phyloP scores from a whole-genome alignment of 1,140 invertebrate genomes.

The roundworm (Caenorhabditis elegans) region DNA sequence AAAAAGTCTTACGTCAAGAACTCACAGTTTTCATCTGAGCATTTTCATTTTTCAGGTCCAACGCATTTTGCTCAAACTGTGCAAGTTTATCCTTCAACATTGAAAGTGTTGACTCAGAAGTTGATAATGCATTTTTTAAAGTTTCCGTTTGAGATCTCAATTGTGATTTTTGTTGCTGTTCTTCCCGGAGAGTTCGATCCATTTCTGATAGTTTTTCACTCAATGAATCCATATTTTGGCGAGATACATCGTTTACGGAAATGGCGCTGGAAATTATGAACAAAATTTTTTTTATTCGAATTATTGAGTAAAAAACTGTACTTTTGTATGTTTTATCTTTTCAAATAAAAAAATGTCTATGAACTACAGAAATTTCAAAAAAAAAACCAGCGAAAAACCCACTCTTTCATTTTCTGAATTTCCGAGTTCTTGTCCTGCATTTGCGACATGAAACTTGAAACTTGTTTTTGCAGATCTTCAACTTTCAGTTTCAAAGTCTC shows the following conservation, averaged over 20 bases:
- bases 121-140: neutral
- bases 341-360: too few relatives aligned
- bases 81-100: neutral
- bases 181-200: neutral
- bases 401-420: constrained; percentile 26
- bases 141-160: neutral
- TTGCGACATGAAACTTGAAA: neutral
- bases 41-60: constrained; percentile 2
- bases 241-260: neutral
- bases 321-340: too few relatives aligned
- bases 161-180: constrained; percentile 4
- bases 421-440: neutral
- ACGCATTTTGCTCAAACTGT: neutral
- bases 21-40: neutral
- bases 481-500: constrained; percentile 11
- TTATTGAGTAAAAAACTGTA: neutral
- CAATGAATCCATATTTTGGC: neutral
- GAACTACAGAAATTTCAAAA: neutral
- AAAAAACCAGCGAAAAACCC: neutral
- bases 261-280: neutral
- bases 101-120: neutral
- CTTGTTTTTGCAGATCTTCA: constrained; percentile 28
- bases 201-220: constrained; percentile 8
- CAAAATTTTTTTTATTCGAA: neutral
- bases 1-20: too few relatives aligned